These are phyloP conservation scores for Toxotes chatareus DNA, from an alignment of 2,113 vertebrate species.

Conservation along the genomic window DNA sequence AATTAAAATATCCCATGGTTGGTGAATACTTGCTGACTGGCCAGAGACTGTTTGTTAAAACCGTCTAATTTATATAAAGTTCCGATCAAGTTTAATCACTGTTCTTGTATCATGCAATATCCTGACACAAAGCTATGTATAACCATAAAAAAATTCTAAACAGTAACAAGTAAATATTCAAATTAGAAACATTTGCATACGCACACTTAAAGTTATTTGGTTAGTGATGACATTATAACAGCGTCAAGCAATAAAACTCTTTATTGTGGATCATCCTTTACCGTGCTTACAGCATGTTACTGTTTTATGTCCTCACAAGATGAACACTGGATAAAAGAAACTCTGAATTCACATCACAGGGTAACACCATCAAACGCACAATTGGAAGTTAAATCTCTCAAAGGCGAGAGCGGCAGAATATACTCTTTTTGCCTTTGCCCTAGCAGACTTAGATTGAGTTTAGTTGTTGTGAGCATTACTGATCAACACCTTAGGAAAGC, in stretches of 20 bases:
- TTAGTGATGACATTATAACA: neutral
- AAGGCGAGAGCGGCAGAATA: conserved; percentile 64
- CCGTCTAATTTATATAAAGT: neutral
- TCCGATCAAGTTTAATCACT: neutral
- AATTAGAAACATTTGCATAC: neutral
- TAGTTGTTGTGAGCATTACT: conserved; percentile 75
- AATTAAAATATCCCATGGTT: neutral
- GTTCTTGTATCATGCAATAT: neutral
- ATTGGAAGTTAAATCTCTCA: conserved; percentile 72
- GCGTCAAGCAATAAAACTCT: conserved; percentile 2
- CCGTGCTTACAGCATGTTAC: neutral
- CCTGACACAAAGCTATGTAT: neutral
- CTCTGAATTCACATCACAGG: conserved; percentile 45
- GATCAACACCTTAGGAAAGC: conserved; percentile 80
- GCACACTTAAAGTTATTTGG: neutral
- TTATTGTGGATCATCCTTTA: neutral
- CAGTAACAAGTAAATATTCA: neutral
- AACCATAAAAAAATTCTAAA: neutral
- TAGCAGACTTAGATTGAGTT: conserved; percentile 55
- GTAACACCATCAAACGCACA: conserved; percentile 62
- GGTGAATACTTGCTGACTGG: neutral
- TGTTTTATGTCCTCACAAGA: conserved; percentile 34
- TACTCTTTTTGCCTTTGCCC: conserved; percentile 50
- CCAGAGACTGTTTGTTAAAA: neutral
- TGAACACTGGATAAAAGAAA: conserved; percentile 42